Conservation (phyloP, 64 coral and sea anemone genomes). For the Pocillopora damicornis region DNA sequence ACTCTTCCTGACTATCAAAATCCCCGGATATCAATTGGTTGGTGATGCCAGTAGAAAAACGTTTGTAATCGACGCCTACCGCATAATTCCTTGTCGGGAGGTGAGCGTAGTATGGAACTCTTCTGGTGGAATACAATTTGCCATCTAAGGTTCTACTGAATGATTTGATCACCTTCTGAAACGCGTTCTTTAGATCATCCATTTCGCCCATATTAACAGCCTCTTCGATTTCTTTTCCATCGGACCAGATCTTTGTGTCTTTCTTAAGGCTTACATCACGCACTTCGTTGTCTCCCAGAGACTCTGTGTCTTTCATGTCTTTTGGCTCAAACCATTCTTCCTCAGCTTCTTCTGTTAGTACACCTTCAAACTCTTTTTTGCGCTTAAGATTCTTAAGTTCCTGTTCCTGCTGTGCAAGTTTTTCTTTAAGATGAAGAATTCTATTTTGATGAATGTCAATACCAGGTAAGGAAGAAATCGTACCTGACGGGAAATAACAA, state of each 20-base stretch:
- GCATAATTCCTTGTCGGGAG: background rate
- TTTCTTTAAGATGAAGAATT: conserved; percentile 3
- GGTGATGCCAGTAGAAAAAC: background rate
- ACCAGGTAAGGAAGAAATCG: background rate
- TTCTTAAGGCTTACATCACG: background rate
- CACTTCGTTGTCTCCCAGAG: background rate
- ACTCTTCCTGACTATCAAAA: background rate
- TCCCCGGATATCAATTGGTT: background rate
- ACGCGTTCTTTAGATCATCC: background rate
- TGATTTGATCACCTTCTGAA: conserved; percentile 3
- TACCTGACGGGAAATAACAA: background rate
- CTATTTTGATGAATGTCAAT: background rate
- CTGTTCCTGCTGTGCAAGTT: conserved; percentile 3
- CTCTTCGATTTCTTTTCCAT: background rate
- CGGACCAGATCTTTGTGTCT: background rate
- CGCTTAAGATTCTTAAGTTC: conserved; percentile 1
- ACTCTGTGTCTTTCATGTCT: background rate
- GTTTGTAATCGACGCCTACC: background rate
- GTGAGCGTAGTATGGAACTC: background rate
- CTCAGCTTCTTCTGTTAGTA: background rate
- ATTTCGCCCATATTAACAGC: background rate
- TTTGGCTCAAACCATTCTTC: too few species aligned
- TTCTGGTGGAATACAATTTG: background rate
- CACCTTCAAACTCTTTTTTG: background rate
- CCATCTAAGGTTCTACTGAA: background rate